Evolutionary conservation across 2,113 vertebrate species (phyloP), one percentile per base, ranked within the genome.

Genomic region (Cinclus cinclus): DNA sequence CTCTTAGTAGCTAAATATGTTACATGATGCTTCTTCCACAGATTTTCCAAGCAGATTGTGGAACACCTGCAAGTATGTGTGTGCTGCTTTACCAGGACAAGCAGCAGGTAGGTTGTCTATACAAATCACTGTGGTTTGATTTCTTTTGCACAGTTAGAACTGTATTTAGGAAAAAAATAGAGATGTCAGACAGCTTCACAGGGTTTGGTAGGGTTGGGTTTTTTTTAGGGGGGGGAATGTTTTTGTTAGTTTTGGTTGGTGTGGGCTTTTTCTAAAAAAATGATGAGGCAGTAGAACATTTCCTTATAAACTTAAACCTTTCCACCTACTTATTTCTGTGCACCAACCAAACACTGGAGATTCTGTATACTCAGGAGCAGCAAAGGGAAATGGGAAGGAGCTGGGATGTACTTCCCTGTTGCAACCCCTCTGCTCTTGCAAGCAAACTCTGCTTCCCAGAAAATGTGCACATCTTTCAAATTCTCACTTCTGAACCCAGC

Each of bases 51-150:
- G 94, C 97, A 98, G 96, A 97, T 96, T 98, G 97, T 81, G 68
- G 86, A 96, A 97, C 98, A 98, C 97, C 97, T 98, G 98, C 78
- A 77, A 95, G 37, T 8, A 21, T n/a, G 30, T 60, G 83, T 82
- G 95, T 94, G 55, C 76, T 77, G 76, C 80, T 83, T 86, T 73
- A 65, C 37, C 25, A 31, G 64, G 25, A 17, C 21, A 33, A 91
- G 71, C 68, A 83, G 76, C 56, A 87, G 71, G 58, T 85, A 89
- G 55, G 15, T 82, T 74, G 80, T 74, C 64, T 46, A 8, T 25
- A 55, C 30, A 84, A 92, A 50, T 27, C 33, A 41, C 7, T 60
- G 21, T 6, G 20, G 19, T 50, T 63, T 67, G 58, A 71, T 75
- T 83, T 95, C 24, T 87, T 76, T 64, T 52, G 59, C 87, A 76